A percentile compares a stretch with the other conserved stretches of the same genome.
Evolutionary conservation across 1,140 invertebrate species (phyloP).

Genomic region (Portunus trituberculatus): DNA sequence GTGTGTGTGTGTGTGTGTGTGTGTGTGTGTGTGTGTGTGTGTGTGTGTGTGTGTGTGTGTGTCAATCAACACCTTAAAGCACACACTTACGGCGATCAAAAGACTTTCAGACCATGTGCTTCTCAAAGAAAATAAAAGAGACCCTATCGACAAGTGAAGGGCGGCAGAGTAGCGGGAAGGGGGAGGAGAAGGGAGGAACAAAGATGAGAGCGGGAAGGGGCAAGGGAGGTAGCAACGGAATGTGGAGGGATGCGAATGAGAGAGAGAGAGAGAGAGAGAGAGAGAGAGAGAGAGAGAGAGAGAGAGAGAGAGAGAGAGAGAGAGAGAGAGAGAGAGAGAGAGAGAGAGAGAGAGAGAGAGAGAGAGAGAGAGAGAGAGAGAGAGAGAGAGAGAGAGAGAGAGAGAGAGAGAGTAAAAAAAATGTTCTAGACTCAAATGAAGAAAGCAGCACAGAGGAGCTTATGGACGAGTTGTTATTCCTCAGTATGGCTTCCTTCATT

Average conservation of each 20-base stretch:
- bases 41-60: slow-evolving; percentile 30
- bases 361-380: too few species aligned
- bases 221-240: too few species aligned
- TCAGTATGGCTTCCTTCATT: background rate
- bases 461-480: background rate
- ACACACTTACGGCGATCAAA: too few species aligned
- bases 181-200: background rate
- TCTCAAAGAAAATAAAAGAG: background rate
- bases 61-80: background rate
- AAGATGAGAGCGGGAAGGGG: background rate
- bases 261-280: background rate
- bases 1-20: slow-evolving; percentile 42
- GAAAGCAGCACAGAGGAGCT: background rate
- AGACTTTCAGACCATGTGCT: too few species aligned
- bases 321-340: background rate
- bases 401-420: background rate
- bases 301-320: background rate
- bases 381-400: background rate
- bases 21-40: slow-evolving; percentile 39
- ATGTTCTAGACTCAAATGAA: background rate
- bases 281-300: background rate
- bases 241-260: background rate
- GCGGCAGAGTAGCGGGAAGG: background rate
- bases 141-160: too few species aligned
- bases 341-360: background rate